Base-by-base conservation (phyloP, 1,140 invertebrate genomes). In the Leptopilina boulardi region DNA sequence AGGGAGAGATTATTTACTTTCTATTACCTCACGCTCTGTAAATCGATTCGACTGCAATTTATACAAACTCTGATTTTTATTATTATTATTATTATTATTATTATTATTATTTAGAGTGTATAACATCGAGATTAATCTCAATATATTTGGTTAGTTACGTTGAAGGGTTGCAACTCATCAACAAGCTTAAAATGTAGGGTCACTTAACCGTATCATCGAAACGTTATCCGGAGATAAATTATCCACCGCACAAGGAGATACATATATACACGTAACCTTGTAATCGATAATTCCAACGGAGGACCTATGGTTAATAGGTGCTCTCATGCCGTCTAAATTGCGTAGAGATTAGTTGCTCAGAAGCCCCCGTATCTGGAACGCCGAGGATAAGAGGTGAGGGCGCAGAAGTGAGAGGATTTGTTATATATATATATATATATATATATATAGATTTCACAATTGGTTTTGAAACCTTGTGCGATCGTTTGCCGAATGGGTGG, bases 291-390 rank as follows among this genome's bases (percentile, higher is more conserved):
- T 87, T 87, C 79, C 79, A 77, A 85, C 78, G 75, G 80, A 80
- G 82, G 81, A 84, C 78, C 76, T 74, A 82, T 81, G 81, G 84
- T 86, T 89, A 87, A 89, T 88, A 84, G 87, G 82, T 79, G 85
- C 79, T 81, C 79, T 83, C 78, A 75, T 86, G 86, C 84, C 81
- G 85, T 83, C 86, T 88, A 89, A 89, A 89, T 88, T 88, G 87
- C 84, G 86, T 84, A 86, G 88, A 87, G 87, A 88, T 89, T 89
- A 89, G 87, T 83, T 83, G 84, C 83, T 86, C 84, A 84, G 83
- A 85, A 86, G 74, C 85, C 82, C n/a, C 5, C 76, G 84, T 84
- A 85, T 87, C 81, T 78, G 15, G 56, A 73, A 79, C 47, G 76
- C 23, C 13, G 56, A 18, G 42, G 77, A 42, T 59, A 19, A 71